Conservation (phyloP, 2,888 invertebrate genomes). For the Synanthedon formicaeformis region DNA sequence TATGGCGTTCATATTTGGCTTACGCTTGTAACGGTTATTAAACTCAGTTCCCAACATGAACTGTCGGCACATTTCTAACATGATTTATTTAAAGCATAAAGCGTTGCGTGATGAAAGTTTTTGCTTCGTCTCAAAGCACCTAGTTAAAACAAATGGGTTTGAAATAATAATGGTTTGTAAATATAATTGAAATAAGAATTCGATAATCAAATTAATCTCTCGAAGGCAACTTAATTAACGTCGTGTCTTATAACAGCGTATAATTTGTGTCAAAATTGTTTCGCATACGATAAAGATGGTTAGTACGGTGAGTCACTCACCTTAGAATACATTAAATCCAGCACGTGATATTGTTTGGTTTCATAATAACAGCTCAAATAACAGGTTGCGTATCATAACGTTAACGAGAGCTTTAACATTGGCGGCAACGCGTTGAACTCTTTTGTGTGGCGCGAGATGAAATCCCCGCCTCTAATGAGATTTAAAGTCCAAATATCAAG, state of each 20-base stretch:
- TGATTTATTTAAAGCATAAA: constrained; percentile 5
- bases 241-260: constrained; percentile 52
- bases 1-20: too few relatives aligned
- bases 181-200: constrained; percentile 60
- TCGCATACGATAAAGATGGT: constrained; percentile 54
- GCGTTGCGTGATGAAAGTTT: not conserved
- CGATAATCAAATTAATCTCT: constrained; percentile 62
- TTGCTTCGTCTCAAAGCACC: constrained; percentile 5
- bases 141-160: constrained; percentile 42
- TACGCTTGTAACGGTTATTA: not conserved
- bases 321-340: constrained; percentile 26
- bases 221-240: constrained; percentile 58
- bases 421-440: constrained; percentile 52
- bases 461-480: constrained; percentile 31
- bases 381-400: constrained; percentile 45
- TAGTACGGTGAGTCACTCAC: constrained; percentile 45
- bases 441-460: constrained; percentile 32
- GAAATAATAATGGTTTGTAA: constrained; percentile 46
- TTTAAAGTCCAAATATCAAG: constrained; percentile 39
- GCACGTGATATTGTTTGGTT: constrained; percentile 62
- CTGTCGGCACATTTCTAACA: constrained; percentile 2
- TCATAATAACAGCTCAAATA: constrained; percentile 54
- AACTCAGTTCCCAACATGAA: not conserved
- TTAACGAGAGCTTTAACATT: constrained; percentile 47
- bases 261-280: constrained; percentile 67